A percentile compares a stretch with the other conserved stretches of the same genome.
These are phyloP conservation scores for Geococcyx californianus DNA, from an alignment of 2,113 vertebrate genomes.

Conservation along the genomic window DNA sequence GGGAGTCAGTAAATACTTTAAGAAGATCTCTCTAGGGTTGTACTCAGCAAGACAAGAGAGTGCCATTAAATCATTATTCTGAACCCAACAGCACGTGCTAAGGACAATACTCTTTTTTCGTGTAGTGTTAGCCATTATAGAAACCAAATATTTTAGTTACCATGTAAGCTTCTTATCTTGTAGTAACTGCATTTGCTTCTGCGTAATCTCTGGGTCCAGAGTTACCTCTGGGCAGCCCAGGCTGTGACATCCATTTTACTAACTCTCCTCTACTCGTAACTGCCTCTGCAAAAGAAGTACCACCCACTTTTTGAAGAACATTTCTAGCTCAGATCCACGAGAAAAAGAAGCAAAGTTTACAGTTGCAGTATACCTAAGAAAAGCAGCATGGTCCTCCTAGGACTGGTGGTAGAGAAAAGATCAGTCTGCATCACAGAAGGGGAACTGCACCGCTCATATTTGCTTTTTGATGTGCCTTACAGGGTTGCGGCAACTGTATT, in stretches of 20 bases:
- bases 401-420: fast-evolving
- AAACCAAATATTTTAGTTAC: background rate
- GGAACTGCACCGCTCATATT: background rate
- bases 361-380: background rate
- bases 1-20: background rate
- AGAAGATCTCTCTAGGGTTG: background rate
- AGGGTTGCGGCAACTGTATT: background rate
- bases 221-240: background rate
- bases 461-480: background rate
- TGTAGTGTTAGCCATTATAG: background rate
- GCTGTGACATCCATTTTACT: background rate
- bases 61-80: background rate
- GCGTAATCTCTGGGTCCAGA: background rate
- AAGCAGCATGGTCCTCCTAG: fast-evolving
- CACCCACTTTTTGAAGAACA: background rate
- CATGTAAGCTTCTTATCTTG: background rate
- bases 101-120: background rate
- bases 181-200: background rate
- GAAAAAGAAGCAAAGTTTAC: background rate
- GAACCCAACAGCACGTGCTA: fast-evolving
- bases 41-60: background rate
- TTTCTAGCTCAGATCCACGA: background rate
- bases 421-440: background rate
- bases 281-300: background rate
- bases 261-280: fast-evolving